These are phyloP conservation scores for Gobius niger DNA, from an alignment of 2,113 vertebrate genomes.

Conservation along the genomic window DNA sequence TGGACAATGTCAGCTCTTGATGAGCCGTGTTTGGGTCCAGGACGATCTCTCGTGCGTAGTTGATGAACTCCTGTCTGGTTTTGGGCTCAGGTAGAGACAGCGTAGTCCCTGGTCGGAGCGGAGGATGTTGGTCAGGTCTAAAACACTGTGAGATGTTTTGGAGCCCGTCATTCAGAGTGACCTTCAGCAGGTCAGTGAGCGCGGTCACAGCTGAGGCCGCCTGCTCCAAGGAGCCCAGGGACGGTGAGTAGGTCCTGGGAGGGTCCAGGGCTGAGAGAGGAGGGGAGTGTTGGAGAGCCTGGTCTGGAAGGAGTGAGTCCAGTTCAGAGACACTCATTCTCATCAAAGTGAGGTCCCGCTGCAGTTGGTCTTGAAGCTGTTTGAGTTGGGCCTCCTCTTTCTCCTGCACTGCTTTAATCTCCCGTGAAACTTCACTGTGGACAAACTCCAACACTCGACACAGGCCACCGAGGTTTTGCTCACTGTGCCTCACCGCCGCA, in stretches of 20 bases:
- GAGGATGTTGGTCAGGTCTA: neutral
- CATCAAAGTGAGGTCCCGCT: neutral
- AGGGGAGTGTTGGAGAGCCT: neutral
- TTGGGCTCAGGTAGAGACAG: neutral
- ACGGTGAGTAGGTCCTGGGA: neutral
- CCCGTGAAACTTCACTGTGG: neutral
- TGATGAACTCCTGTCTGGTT: neutral
- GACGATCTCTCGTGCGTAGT: neutral
- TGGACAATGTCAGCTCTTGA: rapidly evolving
- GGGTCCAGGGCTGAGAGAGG: neutral
- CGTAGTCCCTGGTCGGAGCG: neutral
- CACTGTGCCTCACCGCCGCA: neutral
- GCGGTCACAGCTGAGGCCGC: neutral
- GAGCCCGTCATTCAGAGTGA: neutral
- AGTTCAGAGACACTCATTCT: neutral
- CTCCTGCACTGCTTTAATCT: neutral
- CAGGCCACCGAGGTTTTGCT: neutral
- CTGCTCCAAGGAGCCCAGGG: neutral
- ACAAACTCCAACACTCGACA: neutral
- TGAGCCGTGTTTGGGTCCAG: neutral
- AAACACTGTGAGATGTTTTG: neutral
- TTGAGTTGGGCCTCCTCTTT: neutral
- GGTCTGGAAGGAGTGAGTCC: neutral
- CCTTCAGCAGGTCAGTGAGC: neutral
- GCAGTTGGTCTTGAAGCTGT: neutral